Conservation (phyloP, 2,797 vertebrate genomes). For the Syngnathus acus region DNA sequence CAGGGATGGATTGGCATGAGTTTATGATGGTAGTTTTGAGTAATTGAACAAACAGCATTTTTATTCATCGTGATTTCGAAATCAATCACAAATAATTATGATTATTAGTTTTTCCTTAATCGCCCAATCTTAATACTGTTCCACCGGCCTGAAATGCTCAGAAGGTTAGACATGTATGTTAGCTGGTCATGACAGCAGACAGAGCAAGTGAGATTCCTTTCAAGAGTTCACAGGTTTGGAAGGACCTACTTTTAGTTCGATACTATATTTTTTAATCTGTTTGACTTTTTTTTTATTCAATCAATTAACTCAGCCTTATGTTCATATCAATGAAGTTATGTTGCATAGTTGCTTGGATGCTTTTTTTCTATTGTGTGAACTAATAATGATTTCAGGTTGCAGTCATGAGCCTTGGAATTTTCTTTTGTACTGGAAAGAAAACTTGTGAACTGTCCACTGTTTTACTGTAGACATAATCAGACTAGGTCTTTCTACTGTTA, state of each 20-base stretch:
- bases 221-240: not conserved
- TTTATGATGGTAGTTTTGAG: too few relatives aligned
- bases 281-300: not conserved
- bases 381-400: not conserved
- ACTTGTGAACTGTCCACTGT: not conserved
- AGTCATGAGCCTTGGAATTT: not conserved
- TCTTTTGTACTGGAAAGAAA: not conserved
- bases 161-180: constrained; percentile 4
- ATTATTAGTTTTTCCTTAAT: too few relatives aligned
- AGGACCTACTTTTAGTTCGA: not conserved
- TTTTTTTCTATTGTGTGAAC: not conserved
- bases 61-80: too few relatives aligned
- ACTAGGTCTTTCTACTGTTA: not conserved
- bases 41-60: too few relatives aligned
- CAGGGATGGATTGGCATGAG: too few relatives aligned
- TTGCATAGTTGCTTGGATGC: not conserved
- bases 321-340: not conserved
- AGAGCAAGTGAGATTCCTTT: not conserved
- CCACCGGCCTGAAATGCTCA: not conserved
- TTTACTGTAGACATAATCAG: not conserved
- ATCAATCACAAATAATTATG: too few relatives aligned
- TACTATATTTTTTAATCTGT: not conserved
- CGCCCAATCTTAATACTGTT: too few relatives aligned
- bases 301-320: not conserved
- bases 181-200: not conserved